Base-by-base conservation (phyloP, 2,888 invertebrate species). In the Camponotus fellah region DNA sequence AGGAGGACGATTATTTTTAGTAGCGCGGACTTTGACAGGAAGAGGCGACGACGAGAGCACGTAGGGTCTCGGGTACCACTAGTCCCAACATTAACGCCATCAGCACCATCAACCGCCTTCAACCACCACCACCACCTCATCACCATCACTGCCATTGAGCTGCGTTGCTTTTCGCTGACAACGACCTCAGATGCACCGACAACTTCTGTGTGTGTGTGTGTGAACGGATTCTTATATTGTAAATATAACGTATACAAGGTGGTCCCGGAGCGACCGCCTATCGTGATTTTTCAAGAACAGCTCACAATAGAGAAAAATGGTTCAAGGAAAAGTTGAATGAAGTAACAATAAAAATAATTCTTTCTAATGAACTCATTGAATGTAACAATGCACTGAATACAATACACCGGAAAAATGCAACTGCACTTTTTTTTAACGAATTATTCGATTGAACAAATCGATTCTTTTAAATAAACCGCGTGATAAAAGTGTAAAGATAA, bases 1-100 rank as follows among this genome's bases (percentile, higher is more conserved):
- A 40, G 34, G 12, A 64, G n/a, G n/a, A 12, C 37, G 62, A 46
- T 66, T 53, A 77, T 64, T 60, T 58, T 37, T 76, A 53, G 43
- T 26, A 17, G 9, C 40, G n/a, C 37, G 32, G 26, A 12, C 21
- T 14, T 26, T 14, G 26, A n/a, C n/a, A 40, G 80, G 60, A 83
- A 84, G 77, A 87, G 79, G 86, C 72, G 84, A 85, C 85, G 85
- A 85, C 81, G 85, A 85, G 85, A 85, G 83, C 64, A 37, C 49
- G 34, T 12, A 85, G 83, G 86, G 87, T 87, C 85, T 85, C 87
- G 86, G 83, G 87, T 85, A 87, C 84, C 85, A 91, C 91, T 91
- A 87, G 85, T 83, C 69, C 85, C 86, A 81, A 88, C 83, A 88
- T 90, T 88, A 89, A 90, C 92, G 91, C 88, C 92, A 91, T 92